These are phyloP conservation scores for Osedax fenrisi DNA, from an alignment of 2,888 invertebrate species.

Conservation along the genomic window DNA sequence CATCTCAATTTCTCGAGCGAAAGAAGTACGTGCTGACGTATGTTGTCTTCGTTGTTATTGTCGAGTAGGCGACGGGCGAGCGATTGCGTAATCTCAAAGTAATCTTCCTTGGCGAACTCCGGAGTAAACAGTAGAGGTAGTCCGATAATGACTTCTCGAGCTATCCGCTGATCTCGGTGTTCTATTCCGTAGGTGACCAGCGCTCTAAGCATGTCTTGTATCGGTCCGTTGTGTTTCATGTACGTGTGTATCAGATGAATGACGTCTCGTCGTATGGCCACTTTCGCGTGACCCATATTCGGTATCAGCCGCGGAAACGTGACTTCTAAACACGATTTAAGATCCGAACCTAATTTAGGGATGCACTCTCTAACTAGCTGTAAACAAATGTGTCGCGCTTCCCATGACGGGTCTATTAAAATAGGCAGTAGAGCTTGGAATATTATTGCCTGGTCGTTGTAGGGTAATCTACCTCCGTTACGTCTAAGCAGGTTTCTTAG, in stretches of 20 bases:
- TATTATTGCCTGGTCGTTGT: conserved; percentile 39
- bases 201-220: conserved; percentile 48
- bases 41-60: conserved; percentile 36
- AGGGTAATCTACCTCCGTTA: conserved; percentile 46
- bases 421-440: conserved; percentile 49
- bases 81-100: conserved; percentile 46
- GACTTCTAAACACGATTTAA: conserved; percentile 48
- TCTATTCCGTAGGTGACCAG: conserved; percentile 50
- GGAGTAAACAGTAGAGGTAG: conserved; percentile 50
- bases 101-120: conserved; percentile 50
- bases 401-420: conserved; percentile 51
- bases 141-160: conserved; percentile 49
- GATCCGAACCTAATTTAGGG: conserved; percentile 44
- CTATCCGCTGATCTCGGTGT: conserved; percentile 43
- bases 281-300: conserved; percentile 47
- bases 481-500: conserved; percentile 43
- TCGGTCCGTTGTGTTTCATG: conserved; percentile 50
- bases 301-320: conserved; percentile 49
- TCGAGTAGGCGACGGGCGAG: conserved; percentile 45
- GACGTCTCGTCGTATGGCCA: conserved; percentile 47
- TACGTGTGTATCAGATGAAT: conserved; percentile 52
- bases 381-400: conserved; percentile 51
- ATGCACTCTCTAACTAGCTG: conserved; percentile 47
- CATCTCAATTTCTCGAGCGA: conserved; percentile 49
- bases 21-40: conserved; percentile 43